phyloP scores from a whole-genome alignment of 2,797 vertebrate species.

The Eremophila alpestris region DNA sequence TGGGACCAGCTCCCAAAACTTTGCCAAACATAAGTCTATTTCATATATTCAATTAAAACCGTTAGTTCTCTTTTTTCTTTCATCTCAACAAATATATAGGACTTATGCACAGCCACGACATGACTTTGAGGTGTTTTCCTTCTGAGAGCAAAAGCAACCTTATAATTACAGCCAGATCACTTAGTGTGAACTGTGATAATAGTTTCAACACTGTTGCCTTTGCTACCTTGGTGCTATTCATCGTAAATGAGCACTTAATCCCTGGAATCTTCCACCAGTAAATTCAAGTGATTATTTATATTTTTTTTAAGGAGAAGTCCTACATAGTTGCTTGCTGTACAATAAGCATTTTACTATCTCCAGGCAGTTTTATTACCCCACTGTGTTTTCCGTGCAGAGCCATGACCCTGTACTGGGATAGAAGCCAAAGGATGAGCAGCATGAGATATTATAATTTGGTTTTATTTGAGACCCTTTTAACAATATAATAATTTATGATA shows the following conservation, averaged over 20 bases:
- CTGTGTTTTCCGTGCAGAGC: slow-evolving; percentile 62
- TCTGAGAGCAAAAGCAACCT: not conserved
- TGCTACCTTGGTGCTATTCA: not conserved
- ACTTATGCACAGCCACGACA: not conserved
- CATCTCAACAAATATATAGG: not conserved
- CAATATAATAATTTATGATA: slow-evolving; percentile 68
- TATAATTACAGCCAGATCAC: not conserved
- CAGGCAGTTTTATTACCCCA: slow-evolving; percentile 56
- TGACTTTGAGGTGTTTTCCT: not conserved
- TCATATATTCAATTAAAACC: not conserved
- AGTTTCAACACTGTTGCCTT: not conserved
- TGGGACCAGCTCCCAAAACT: not conserved
- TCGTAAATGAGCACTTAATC: not conserved
- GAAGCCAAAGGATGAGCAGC: slow-evolving; percentile 67
- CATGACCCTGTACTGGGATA: slow-evolving; percentile 68
- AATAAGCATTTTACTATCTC: slow-evolving; percentile 27
- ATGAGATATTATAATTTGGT: slow-evolving; percentile 64
- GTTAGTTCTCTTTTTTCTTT: not conserved
- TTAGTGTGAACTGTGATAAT: not conserved
- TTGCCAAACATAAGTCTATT: not conserved
- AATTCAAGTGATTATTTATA: not conserved
- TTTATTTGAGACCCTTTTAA: slow-evolving; percentile 65
- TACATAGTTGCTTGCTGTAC: slow-evolving; percentile 7
- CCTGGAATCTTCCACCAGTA: slow-evolving; percentile 6
- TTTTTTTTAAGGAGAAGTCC: not conserved